Percentiles rank a stretch among this genome's conserved stretches.
Evolutionary conservation across 2,888 invertebrate genomes (phyloP).

Genomic region (Agrochola lychnidis): DNA sequence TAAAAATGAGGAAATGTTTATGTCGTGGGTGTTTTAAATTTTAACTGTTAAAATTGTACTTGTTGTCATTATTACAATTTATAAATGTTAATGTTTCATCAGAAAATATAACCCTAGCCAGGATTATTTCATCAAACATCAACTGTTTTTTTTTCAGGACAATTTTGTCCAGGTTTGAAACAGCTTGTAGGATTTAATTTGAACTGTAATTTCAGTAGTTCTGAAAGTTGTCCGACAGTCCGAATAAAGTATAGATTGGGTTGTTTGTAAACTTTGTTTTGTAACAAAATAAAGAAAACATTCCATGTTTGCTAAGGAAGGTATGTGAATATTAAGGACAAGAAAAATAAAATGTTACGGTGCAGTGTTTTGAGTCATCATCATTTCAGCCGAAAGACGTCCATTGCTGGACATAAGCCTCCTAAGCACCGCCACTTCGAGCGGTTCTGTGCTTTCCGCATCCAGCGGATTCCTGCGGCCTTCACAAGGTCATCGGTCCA

Average conservation of each 20-base stretch:
- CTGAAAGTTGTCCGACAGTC: not conserved
- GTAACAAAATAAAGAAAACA: not conserved
- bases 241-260: not conserved
- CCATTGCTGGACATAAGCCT: too few relatives aligned
- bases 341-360: not conserved
- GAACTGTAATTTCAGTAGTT: not conserved
- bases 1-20: too few relatives aligned
- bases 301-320: not conserved
- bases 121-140: not conserved
- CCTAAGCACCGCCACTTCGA: too few relatives aligned
- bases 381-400: too few relatives aligned
- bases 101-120: not conserved
- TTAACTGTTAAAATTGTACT: too few relatives aligned
- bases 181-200: constrained; percentile 9
- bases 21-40: too few relatives aligned
- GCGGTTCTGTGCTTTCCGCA: too few relatives aligned
- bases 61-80: too few relatives aligned
- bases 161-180: not conserved
- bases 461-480: too few relatives aligned
- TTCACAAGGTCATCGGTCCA: too few relatives aligned
- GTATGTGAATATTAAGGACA: not conserved
- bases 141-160: not conserved
- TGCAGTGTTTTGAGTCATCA: not conserved
- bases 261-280: constrained; percentile 10
- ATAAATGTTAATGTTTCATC: not conserved